Evolutionary conservation across 2,888 invertebrate genomes (phyloP).

Genomic region (Malacosoma neustria): DNA sequence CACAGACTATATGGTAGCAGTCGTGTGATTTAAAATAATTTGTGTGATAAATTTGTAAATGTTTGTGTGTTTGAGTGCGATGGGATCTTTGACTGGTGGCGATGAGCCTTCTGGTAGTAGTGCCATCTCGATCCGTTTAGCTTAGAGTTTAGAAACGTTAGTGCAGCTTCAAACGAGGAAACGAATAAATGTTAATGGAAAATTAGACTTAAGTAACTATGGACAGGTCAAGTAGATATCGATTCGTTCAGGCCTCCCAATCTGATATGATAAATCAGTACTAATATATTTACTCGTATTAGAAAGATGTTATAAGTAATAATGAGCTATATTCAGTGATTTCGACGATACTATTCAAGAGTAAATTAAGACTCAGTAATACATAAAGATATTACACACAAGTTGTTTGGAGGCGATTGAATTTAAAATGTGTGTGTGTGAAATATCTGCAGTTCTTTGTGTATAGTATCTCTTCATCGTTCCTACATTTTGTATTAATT

Average conservation of each 20-base stretch:
- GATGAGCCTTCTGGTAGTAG: constrained; percentile 45
- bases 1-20: background rate
- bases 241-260: background rate
- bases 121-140: constrained; percentile 68
- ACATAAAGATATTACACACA: too few species aligned
- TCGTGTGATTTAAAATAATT: constrained; percentile 1
- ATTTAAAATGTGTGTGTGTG: constrained; percentile 30
- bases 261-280: too few species aligned
- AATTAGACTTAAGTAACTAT: constrained; percentile 52
- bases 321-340: too few species aligned
- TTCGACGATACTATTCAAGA: too few species aligned
- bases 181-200: constrained; percentile 63
- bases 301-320: too few species aligned
- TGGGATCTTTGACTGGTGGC: constrained; percentile 12
- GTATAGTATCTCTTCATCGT: constrained; percentile 43
- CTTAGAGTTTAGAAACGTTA: constrained; percentile 60
- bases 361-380: too few species aligned
- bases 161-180: constrained; percentile 64
- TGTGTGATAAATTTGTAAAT: background rate
- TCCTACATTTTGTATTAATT: constrained; percentile 67
- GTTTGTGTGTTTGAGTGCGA: constrained; percentile 21
- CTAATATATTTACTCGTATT: too few species aligned
- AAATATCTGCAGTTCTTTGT: constrained; percentile 29
- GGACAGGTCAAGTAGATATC: constrained; percentile 20
- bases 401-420: constrained; percentile 18